These are phyloP conservation scores for Platorchestia sp. DNA, from an alignment of 1,140 invertebrate species.

Conservation along the genomic window DNA sequence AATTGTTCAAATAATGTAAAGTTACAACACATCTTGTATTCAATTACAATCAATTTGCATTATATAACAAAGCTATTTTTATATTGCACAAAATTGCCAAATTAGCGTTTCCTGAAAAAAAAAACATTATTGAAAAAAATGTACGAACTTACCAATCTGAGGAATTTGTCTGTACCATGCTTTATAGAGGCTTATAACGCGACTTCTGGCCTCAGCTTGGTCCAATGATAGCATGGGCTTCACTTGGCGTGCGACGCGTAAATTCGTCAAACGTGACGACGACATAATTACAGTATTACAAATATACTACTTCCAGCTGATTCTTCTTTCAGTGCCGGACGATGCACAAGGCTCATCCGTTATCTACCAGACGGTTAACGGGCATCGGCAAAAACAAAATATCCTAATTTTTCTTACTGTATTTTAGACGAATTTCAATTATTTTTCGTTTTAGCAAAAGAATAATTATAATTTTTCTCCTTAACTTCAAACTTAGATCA, in stretches of 20 bases:
- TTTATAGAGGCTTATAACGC: constrained; percentile 40
- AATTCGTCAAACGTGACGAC: neutral
- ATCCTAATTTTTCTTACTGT: neutral
- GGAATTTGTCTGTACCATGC: constrained; percentile 41
- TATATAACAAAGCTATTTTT: too few species aligned
- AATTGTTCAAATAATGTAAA: too few species aligned
- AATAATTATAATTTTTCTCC: too few species aligned
- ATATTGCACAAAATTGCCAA: too few species aligned
- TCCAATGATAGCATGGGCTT: constrained; percentile 41
- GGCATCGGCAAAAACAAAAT: neutral
- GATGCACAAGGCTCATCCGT: neutral
- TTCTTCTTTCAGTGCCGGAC: neutral
- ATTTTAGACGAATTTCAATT: neutral
- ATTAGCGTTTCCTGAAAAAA: too few species aligned
- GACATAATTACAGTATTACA: neutral
- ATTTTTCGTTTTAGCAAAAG: neutral
- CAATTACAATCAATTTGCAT: too few species aligned
- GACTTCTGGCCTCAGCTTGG: neutral
- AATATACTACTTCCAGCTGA: neutral
- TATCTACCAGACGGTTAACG: neutral
- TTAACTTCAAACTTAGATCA: too few species aligned
- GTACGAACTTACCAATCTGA: constrained; percentile 11
- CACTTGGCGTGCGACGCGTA: neutral
- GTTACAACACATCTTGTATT: too few species aligned
- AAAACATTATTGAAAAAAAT: neutral